Evolutionary conservation across 53 echinoderm and acorn worm genomes (phyloP), one percentile per base, ranked within the genome.

Genomic region (Holothuria leucospilota): DNA sequence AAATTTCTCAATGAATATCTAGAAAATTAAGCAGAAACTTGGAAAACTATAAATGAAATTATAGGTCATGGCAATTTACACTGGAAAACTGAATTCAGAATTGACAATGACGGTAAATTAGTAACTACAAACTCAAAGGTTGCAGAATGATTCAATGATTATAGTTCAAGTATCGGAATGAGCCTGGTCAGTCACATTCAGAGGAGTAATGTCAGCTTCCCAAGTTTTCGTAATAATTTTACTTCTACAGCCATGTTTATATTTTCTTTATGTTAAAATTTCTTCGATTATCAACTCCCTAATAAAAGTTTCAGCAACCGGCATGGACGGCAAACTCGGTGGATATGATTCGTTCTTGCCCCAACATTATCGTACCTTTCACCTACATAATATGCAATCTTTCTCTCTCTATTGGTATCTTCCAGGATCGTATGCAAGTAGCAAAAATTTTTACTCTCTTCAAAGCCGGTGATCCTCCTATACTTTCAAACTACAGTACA

Each of bases 381-480:
- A 69, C 27, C 14, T 69, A 30, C 3, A 34, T 3, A n/a, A 27
- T 69, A 6, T 69, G 38, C 29, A 69, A 28, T 69, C 69, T 69
- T 29, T 69, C 69, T 29, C 39, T 69, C 20, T 69, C 69, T 18
- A 71, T 20, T 41, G 41, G 18, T 34, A 34, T 34, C 34, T 71
- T 4, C 15, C 72, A 14, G 1, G 16, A 12, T 14, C 39, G 5
- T 28, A 34, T 71, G 72, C 41, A 71, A 71, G 72, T 20, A 71
- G 20, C 72, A 5, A 71, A 49, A 14, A 20, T 42, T 71, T 38
- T 40, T 71, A n/a, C 39, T 18, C 20, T 71, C 9, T 42, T 71
- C 46, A 71, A 71, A 71, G 72, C 20, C 39, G 72, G 72, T 14
- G 72, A 71, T 18, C 18, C 72, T 40, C 41, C 46, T 39, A 16